Evolutionary conservation across 1,140 invertebrate genomes (phyloP), one percentile per base, ranked within the genome.

Genomic region (Sinella curviseta): DNA sequence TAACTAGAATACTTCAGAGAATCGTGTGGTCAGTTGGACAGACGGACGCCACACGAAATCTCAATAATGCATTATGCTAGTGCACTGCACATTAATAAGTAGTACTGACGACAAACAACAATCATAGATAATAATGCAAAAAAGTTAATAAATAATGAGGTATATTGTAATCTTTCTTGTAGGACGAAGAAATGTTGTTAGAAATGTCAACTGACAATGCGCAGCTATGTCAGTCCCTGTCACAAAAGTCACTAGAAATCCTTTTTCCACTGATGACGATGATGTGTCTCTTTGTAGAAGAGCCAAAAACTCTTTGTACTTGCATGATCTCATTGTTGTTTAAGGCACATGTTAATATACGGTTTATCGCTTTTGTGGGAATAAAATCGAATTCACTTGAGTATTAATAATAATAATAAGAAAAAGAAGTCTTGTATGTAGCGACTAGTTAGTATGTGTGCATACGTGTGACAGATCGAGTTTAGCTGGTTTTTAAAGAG

Each of bases 161-260:
- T 60, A n/a, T n/a, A 60, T 60, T 60, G 55, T 24, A 60, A 60
- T 60, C 55, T n/a, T n/a, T n/a, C 55, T 17, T 60, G 55, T 60
- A 60, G 24, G 55, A 60, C 55, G 55, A 60, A n/a, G n/a, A n/a
- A 17, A 60, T 24, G 39, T 24, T 60, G 55, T 60, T 60, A 26
- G n/a, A 60, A 24, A 60, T 60, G 55, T 60, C 55, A 60, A 24
- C 55, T 60, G 14, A 48, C 39, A 48, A 48, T 48, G 39, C 4
- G 39, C 4, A 8, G 17, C 39, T 48, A 17, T 48, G 39, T 48
- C 39, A 60, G 12, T 60, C 24, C 55, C 14, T 60, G 55, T 60
- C 55, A 60, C 55, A 14, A 60, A 26, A 60, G 24, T 17, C 3
- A 3, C 24, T 26, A 24, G 3, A n/a, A n/a, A n/a, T n/a, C n/a